These are phyloP conservation scores for Balaeniceps rex DNA, from an alignment of 2,113 vertebrate species.

Conservation along the genomic window DNA sequence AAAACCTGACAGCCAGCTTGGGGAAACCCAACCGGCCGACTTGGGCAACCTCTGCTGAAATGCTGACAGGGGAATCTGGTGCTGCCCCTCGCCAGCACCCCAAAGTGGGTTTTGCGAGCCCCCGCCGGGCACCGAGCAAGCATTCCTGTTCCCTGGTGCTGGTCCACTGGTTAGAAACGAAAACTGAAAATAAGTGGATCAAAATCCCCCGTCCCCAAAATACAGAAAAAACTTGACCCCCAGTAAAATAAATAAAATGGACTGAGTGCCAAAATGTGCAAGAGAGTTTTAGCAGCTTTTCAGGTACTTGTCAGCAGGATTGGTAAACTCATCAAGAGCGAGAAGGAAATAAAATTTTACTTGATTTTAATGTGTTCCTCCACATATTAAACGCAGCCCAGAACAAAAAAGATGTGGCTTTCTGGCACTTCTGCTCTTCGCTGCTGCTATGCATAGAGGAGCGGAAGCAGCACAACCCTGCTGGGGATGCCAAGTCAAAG, in stretches of 20 bases:
- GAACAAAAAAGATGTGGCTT: background rate
- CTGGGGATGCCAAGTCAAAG: background rate
- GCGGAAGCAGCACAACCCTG: accelerated
- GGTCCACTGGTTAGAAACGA: accelerated
- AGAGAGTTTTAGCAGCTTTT: background rate
- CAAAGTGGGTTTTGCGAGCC: background rate
- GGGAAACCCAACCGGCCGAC: background rate
- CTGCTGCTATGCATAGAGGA: background rate
- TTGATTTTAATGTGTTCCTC: background rate
- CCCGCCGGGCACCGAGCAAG: background rate
- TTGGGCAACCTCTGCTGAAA: background rate
- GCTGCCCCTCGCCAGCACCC: background rate
- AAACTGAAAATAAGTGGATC: background rate
- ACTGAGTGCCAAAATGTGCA: background rate
- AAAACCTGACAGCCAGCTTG: background rate
- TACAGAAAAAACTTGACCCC: background rate
- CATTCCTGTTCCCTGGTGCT: background rate
- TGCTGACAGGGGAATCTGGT: background rate
- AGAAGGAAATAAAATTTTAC: background rate
- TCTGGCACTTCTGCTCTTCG: background rate
- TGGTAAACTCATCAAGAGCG: background rate
- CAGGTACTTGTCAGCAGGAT: background rate
- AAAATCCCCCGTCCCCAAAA: background rate
- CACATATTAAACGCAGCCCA: background rate
- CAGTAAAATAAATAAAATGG: background rate